Base-by-base conservation (phyloP, 2,113 vertebrate genomes). In the Bambusicola thoracicus region DNA sequence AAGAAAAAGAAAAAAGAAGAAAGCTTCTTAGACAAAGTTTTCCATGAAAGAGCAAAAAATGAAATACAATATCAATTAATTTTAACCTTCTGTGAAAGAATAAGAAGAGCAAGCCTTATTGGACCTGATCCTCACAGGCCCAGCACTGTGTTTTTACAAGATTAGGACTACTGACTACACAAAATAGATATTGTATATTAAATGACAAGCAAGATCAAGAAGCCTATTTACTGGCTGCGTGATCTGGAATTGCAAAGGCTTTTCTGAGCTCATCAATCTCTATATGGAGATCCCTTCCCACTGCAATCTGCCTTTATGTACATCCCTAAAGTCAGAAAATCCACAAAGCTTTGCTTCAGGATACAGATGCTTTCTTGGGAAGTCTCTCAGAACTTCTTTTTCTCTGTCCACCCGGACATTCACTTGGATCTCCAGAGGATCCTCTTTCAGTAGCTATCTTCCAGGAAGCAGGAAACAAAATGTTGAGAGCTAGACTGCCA, bases 1-100 rank as follows among this genome's bases (percentile, higher is more conserved):
- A 98, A 98, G 24, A 11, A 49, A 25, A 2, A 84, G 70, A 97
- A 86, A 84, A 68, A 98, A 98, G 87, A 92, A 95, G 72, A 95
- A 8, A 84, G 22, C 21, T 43, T 38, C 66, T 98, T 72, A 98
- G 91, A 86, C 3, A 1, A 82, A 30, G 34, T 34, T 43, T 7
- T 36, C 44, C 30, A 67, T 14, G 7, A 17, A 19, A 43, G 30
- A 84, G 19, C 3, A 48, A 73, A 43, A 76, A 63, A 25, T 11
- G 72, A 66, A 77, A 44, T 13, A 70, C 15, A 46, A 29, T 61
- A 78, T 18, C 16, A 81, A 66, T 61, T 25, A 17, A 61, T 66
- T 85, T 62, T 34, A 34, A 38, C 15, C 14, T 53, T 85, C 40
- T 90, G 69, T 72, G 75, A 88, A 80, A 77, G 53, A 46, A 78